A percentile compares a stretch with the other conserved stretches of the same genome.
Evolutionary conservation across 2,888 invertebrate genomes (phyloP).

Genomic region (Acrobasis consociella): DNA sequence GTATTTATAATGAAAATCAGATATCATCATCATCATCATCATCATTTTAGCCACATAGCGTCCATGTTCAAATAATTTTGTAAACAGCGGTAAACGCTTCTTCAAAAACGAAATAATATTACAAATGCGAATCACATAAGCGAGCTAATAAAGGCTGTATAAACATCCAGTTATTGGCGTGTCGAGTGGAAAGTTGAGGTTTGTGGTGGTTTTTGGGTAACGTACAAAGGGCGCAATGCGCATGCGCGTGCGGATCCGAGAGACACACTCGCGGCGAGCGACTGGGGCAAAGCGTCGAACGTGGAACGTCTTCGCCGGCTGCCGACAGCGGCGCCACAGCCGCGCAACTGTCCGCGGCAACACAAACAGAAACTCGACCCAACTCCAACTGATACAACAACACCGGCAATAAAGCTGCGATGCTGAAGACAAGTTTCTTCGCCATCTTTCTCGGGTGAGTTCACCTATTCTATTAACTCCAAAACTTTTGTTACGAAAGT

Average conservation of each 20-base stretch:
- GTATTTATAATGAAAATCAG: too few species aligned
- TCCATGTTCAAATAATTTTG: not conserved
- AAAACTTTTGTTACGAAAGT: conserved; percentile 2
- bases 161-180: conserved; percentile 26
- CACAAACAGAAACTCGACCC: conserved; percentile 22
- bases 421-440: conserved; percentile 20
- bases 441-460: conserved; percentile 28
- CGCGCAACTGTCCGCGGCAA: conserved; percentile 42
- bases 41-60: not conserved
- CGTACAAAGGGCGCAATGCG: conserved; percentile 33
- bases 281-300: conserved; percentile 47
- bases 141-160: conserved; percentile 23
- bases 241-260: conserved; percentile 46
- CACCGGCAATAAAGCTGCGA: conserved; percentile 16
- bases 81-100: too few species aligned
- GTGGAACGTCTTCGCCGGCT: conserved; percentile 46
- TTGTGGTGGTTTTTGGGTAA: conserved; percentile 21
- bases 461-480: conserved; percentile 26
- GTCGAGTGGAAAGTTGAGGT: conserved; percentile 24
- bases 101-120: not conserved
- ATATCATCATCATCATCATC: too few species aligned
- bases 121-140: conserved; percentile 24
- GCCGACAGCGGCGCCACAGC: conserved; percentile 51
- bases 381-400: conserved; percentile 13
- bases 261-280: conserved; percentile 37